phyloP scores from a whole-genome alignment of 1,140 invertebrate species.

The Pteromalus puparum region DNA sequence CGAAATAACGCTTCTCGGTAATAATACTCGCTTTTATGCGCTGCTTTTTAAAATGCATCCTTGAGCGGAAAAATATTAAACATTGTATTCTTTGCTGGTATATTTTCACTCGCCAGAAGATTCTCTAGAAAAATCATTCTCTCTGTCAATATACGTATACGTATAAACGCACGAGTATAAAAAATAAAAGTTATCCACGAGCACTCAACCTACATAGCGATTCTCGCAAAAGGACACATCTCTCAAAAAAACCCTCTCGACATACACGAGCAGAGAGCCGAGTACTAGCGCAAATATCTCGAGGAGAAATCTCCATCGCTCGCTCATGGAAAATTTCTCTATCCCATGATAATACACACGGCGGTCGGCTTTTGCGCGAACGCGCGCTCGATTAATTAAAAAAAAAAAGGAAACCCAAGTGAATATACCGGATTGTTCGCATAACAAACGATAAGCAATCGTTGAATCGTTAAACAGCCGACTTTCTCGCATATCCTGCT shows the following conservation, averaged over 20 bases:
- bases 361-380: background rate
- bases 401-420: conserved; percentile 3
- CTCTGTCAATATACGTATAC: background rate
- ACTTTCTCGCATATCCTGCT: conserved; percentile 11
- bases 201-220: background rate
- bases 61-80: conserved; percentile 4
- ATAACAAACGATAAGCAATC: conserved; percentile 35
- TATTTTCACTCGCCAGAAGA: no score
- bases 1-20: conserved; percentile 3
- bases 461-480: conserved; percentile 10
- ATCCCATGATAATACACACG: background rate
- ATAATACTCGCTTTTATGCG: background rate
- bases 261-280: background rate
- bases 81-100: background rate
- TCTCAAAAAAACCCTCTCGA: background rate
- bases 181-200: background rate
- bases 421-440: conserved; percentile 29
- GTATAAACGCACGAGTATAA: background rate
- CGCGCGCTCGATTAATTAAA: conserved; percentile 37
- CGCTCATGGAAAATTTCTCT: conserved; percentile 30
- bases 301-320: conserved; percentile 14
- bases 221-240: no score
- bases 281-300: background rate
- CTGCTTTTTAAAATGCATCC: background rate
- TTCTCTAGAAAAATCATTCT: background rate